Base-by-base conservation (phyloP, 2,797 vertebrate species). In the Pteropus rufus region DNA sequence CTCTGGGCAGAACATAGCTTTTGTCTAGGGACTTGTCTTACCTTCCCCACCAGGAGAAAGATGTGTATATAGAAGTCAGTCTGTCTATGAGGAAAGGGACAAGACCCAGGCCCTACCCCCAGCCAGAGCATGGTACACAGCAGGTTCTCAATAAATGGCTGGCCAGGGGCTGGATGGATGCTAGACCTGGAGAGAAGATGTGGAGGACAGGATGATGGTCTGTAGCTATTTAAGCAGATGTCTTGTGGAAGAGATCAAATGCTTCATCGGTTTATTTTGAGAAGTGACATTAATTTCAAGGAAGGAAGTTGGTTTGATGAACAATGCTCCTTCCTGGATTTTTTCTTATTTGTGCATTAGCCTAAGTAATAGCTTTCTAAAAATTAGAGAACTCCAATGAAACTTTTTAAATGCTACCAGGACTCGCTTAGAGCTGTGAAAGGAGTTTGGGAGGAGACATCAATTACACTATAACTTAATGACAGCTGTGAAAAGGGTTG, bases 291-390 rank as follows among this genome's bases (percentile, higher is more conserved):
- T 95, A 75, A 93, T 93, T 86, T 92, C 54, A 92, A 76, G 64
- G 31, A 77, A 94, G 56, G 41, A 95, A 92, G 64, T 79, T 82
- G 69, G 34, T 89, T 19, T 92, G 69, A 96, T 89, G 49, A 86
- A 95, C 18, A 80, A 23, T 73, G 24, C 19, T 15, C 19, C 92
- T 95, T 83, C 24, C 41, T 77, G n/a, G 16, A 56, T 77, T 89
- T 76, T 44, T 94, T 54, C 24, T 79, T 88, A 76, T 49, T 90
- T 81, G 31, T 80, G 60, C 14, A 15, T 89, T 81, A 79, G 26
- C 26, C 62, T 82, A 92, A 85, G 34, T 75, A 62, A 72, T 62
- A 73, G 69, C 54, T 94, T 95, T 87, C 29, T 91, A 80, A 95
- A 91, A 83, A 52, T 62, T 75, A 93, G 58, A 88, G 39, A 44